Evolutionary conservation across 2,113 vertebrate genomes (phyloP).

Genomic region (Neogobius melanostomus): DNA sequence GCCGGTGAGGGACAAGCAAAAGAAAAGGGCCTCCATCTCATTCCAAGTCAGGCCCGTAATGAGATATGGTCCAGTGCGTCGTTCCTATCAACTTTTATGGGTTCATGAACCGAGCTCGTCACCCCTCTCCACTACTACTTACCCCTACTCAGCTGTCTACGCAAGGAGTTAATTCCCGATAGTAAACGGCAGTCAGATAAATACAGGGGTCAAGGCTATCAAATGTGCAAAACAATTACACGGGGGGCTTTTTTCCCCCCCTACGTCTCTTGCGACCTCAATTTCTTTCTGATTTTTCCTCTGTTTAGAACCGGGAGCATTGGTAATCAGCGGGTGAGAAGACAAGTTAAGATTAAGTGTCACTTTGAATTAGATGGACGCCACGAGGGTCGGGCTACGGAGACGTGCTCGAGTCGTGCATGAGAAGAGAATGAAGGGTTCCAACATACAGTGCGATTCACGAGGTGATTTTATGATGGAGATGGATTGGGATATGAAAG

Average conservation of each 20-base stretch:
- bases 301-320: conserved; percentile 16
- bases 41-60: conserved; percentile 63
- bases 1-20: conserved; percentile 60
- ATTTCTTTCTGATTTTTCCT: conserved; percentile 20
- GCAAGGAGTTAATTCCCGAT: conserved; percentile 59
- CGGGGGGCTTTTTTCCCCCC: conserved; percentile 3
- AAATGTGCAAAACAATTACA: conserved; percentile 61
- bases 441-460: neutral
- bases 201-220: conserved; percentile 53
- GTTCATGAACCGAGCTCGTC: conserved; percentile 51
- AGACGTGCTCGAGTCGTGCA: neutral
- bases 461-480: neutral
- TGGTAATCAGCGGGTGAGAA: conserved; percentile 45
- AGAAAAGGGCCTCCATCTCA: conserved; percentile 57
- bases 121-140: conserved; percentile 2
- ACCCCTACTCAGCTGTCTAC: conserved; percentile 26
- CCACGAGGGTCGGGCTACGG: conserved; percentile 14
- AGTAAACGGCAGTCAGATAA: conserved; percentile 66
- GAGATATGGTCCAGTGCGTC: conserved; percentile 63
- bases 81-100: conserved; percentile 57
- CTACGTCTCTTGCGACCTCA: conserved; percentile 7
- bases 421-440: neutral
- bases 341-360: conserved; percentile 46
- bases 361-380: conserved; percentile 36
- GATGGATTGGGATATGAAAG: neutral